Percentiles rank a stretch among this genome's conserved stretches.
These are phyloP conservation scores for Xanthia icteritia DNA, from an alignment of 2,888 invertebrate genomes.

Conservation along the genomic window DNA sequence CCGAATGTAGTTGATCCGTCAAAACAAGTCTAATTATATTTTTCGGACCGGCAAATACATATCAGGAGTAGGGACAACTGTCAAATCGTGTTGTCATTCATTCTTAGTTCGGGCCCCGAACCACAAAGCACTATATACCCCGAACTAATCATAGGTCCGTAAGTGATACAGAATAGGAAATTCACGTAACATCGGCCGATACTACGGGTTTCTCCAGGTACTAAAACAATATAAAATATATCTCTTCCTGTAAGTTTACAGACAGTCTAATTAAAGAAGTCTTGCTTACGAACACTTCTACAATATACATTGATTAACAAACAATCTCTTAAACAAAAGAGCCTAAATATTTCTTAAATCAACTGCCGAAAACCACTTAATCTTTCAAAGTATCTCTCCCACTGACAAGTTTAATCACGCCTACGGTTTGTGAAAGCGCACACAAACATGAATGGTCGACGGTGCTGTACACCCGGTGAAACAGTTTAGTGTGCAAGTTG, in stretches of 20 bases:
- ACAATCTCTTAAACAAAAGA: conserved; percentile 36
- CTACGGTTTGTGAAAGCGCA: conserved; percentile 58
- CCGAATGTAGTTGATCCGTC: no score
- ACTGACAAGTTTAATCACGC: conserved; percentile 52
- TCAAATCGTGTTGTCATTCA: no score
- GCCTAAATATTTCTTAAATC: conserved; percentile 42
- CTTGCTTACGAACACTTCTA: background rate
- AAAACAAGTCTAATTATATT: no score
- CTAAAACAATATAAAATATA: background rate
- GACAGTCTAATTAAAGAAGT: background rate
- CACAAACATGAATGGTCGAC: conserved; percentile 44
- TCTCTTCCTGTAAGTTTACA: background rate
- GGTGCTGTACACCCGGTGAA: conserved; percentile 20
- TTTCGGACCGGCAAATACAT: no score
- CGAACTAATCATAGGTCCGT: no score
- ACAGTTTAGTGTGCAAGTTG: background rate
- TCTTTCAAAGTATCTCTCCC: conserved; percentile 44
- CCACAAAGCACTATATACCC: no score
- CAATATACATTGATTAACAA: background rate
- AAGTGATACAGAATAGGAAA: no score
- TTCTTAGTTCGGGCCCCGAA: no score
- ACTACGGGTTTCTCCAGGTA: background rate
- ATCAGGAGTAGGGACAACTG: no score
- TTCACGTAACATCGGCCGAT: no score
- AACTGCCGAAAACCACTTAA: conserved; percentile 53